These are phyloP conservation scores for Cheilosia vernalis DNA, from an alignment of 2,888 invertebrate species.

Conservation along the genomic window DNA sequence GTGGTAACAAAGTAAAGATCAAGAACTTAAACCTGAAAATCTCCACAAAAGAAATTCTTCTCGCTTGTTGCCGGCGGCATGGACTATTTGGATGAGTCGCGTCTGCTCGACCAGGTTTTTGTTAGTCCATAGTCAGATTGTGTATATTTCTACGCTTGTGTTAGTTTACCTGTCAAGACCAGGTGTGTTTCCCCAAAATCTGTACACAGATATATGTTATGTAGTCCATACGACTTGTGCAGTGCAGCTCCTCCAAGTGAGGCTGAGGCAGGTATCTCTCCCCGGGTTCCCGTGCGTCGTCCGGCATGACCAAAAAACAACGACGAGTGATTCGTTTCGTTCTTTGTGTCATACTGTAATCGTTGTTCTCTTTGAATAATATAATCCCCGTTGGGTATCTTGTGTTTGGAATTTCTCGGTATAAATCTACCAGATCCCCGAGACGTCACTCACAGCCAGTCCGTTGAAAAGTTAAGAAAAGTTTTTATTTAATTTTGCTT, in stretches of 20 bases:
- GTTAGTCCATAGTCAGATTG: constrained; percentile 21
- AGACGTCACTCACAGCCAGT: constrained; percentile 54
- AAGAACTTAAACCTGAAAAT: constrained; percentile 62
- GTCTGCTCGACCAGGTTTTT: constrained; percentile 32
- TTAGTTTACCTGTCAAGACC: constrained; percentile 68
- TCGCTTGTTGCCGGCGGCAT: constrained; percentile 45
- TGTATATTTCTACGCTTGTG: constrained; percentile 28
- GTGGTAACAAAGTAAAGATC: constrained; percentile 32
- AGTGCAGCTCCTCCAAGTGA: constrained; percentile 17
- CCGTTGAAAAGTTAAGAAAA: constrained; percentile 48
- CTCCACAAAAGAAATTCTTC: constrained; percentile 55
- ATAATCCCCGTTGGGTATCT: constrained; percentile 50
- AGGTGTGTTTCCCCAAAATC: constrained; percentile 56
- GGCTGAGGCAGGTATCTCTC: constrained; percentile 31
- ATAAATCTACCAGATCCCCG: constrained; percentile 40
- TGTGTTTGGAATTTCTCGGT: constrained; percentile 45
- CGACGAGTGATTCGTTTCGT: constrained; percentile 58
- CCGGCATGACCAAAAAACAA: constrained; percentile 2
- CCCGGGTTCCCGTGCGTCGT: background rate
- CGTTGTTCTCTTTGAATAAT: constrained; percentile 54
- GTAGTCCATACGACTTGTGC: constrained; percentile 35
- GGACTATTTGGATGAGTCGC: constrained; percentile 65
- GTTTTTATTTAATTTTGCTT: constrained; percentile 12
- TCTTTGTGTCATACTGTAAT: constrained; percentile 66
- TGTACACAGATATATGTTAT: constrained; percentile 8